phyloP scores from a whole-genome alignment of 2,797 vertebrate species.

The Acanthis flammea region DNA sequence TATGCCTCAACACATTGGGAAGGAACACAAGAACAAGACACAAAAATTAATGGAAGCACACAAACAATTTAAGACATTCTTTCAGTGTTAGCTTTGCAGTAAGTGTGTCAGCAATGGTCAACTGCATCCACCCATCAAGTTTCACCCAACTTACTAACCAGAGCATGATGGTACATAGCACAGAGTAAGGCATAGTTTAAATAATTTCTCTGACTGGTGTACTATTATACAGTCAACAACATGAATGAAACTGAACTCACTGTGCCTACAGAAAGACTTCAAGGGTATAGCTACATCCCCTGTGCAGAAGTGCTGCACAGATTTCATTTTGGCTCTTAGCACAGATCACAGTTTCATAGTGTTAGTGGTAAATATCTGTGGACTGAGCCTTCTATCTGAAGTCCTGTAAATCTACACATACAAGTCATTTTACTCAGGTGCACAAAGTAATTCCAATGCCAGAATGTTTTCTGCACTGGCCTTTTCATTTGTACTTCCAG shows the following conservation, averaged over 20 bases:
- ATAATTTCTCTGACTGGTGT: background rate
- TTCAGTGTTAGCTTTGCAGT: background rate
- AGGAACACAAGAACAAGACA: background rate
- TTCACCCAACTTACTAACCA: background rate
- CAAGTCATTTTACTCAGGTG: background rate
- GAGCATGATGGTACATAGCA: background rate
- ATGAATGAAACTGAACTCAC: background rate
- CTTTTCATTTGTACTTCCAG: background rate
- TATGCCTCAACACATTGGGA: background rate
- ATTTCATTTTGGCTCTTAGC: background rate
- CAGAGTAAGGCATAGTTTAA: background rate
- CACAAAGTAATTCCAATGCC: background rate
- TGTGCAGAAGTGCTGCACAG: background rate
- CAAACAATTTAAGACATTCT: fast-evolving
- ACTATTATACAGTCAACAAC: background rate
- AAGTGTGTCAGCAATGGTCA: background rate
- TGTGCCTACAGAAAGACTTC: background rate
- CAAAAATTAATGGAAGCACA: background rate
- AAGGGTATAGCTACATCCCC: background rate
- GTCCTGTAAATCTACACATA: background rate
- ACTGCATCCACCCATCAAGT: background rate
- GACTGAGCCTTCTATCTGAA: background rate
- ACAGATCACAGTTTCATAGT: background rate
- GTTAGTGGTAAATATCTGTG: background rate
- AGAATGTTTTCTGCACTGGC: background rate